A percentile compares a stretch with the other conserved stretches of the same genome.
Evolutionary conservation across 2,797 vertebrate genomes (phyloP).

Genomic region (Lacerta viridis): DNA sequence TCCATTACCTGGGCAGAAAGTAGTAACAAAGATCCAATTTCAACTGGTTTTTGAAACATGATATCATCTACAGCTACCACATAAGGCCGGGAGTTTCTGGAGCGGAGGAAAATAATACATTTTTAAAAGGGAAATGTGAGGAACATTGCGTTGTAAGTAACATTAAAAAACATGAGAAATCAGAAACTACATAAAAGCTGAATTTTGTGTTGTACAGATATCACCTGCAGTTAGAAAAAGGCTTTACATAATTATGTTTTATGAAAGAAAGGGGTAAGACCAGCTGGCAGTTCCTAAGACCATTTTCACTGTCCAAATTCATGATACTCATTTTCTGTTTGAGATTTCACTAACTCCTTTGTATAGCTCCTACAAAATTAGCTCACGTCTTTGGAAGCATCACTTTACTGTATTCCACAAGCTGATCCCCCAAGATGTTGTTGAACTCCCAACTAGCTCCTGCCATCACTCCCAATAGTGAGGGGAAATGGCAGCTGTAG

Average conservation of each 20-base stretch:
- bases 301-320: background rate
- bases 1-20: constrained; percentile 92
- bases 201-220: background rate
- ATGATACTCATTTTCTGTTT: background rate
- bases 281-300: background rate
- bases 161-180: background rate
- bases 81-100: constrained; percentile 89
- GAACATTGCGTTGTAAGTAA: background rate
- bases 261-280: background rate
- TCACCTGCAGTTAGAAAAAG: background rate
- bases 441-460: no score
- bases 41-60: constrained; percentile 96
- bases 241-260: background rate
- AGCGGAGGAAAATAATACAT: constrained; percentile 37
- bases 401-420: background rate
- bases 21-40: constrained; percentile 93
- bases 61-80: constrained; percentile 96
- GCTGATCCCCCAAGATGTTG: no score
- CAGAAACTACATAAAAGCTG: background rate
- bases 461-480: no score
- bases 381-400: background rate
- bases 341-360: background rate
- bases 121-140: background rate
- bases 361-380: constrained; percentile 4
- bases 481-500: no score